Conservation (phyloP, 2,888 invertebrate genomes). For the Agriopis leucophaearia region DNA sequence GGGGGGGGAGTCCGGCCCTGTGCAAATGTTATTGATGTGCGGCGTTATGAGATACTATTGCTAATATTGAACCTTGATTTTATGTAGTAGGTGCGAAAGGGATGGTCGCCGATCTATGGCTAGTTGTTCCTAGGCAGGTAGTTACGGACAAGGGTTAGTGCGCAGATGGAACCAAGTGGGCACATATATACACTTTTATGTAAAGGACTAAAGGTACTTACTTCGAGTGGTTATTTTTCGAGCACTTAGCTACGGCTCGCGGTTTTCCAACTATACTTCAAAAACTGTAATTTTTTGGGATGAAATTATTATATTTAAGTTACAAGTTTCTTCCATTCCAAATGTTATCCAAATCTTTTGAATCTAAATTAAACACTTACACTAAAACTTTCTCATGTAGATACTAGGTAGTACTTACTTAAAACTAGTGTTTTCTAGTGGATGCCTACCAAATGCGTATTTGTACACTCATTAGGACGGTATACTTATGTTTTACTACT, state of each 20-base stretch:
- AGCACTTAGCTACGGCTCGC: not conserved
- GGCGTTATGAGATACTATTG: constrained; percentile 61
- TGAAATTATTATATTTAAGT: too few species aligned
- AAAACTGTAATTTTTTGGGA: not conserved
- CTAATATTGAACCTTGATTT: constrained; percentile 63
- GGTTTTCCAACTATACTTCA: not conserved
- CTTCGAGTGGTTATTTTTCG: not conserved
- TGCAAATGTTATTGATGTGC: constrained; percentile 67
- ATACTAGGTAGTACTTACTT: too few species aligned
- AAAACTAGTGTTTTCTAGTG: too few species aligned
- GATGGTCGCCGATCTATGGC: constrained; percentile 41
- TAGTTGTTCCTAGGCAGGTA: constrained; percentile 22
- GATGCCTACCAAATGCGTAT: too few species aligned
- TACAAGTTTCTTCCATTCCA: too few species aligned
- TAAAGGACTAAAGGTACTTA: too few species aligned
- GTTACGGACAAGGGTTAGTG: constrained; percentile 24
- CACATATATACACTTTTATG: not conserved
- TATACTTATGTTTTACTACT: too few species aligned
- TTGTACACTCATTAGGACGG: too few species aligned
- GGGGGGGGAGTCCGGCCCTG: constrained; percentile 55
- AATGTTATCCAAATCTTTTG: not conserved
- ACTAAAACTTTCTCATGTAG: too few species aligned
- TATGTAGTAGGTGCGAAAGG: constrained; percentile 50
- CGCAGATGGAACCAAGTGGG: constrained; percentile 14
- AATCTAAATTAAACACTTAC: too few species aligned